These are phyloP conservation scores for Drosophila paracracens DNA, from an alignment of 2,888 invertebrate genomes.

Conservation along the genomic window DNA sequence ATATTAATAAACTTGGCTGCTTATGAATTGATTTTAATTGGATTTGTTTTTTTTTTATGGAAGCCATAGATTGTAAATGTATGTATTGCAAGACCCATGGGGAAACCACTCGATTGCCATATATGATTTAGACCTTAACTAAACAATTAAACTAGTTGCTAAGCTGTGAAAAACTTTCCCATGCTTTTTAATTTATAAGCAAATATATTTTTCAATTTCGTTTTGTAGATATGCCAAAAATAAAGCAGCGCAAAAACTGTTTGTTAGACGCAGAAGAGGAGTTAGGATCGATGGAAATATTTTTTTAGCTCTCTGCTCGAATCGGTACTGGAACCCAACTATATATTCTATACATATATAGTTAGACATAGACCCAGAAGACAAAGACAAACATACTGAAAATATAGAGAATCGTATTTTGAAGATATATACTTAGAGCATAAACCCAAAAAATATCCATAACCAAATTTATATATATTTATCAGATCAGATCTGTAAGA, in stretches of 20 bases:
- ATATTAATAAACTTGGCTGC: constrained; percentile 46
- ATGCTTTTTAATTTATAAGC: constrained; percentile 34
- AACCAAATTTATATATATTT: constrained; percentile 34
- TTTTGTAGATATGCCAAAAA: constrained; percentile 9
- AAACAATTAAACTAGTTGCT: constrained; percentile 52
- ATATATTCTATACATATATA: constrained; percentile 22
- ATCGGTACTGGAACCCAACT: constrained; percentile 9
- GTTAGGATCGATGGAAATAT: constrained; percentile 24
- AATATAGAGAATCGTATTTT: constrained; percentile 19
- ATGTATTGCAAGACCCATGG: constrained; percentile 60
- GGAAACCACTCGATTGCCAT: constrained; percentile 68
- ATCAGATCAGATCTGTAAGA: constrained; percentile 37
- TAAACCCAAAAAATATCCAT: constrained; percentile 48
- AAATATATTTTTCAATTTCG: not conserved
- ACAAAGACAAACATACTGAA: constrained; percentile 40
- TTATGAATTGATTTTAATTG: constrained; percentile 42
- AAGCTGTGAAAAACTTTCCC: constrained; percentile 70
- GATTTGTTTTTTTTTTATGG: constrained; percentile 45
- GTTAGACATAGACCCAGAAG: constrained; percentile 6
- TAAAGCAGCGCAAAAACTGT: constrained; percentile 61
- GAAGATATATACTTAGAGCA: constrained; percentile 44
- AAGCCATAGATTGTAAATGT: constrained; percentile 55
- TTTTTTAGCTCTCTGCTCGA: constrained; percentile 26
- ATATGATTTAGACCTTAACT: constrained; percentile 54
- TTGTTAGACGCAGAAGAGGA: constrained; percentile 72